Conservation (phyloP, 2,113 vertebrate genomes). For the Aptenodytes patagonicus region DNA sequence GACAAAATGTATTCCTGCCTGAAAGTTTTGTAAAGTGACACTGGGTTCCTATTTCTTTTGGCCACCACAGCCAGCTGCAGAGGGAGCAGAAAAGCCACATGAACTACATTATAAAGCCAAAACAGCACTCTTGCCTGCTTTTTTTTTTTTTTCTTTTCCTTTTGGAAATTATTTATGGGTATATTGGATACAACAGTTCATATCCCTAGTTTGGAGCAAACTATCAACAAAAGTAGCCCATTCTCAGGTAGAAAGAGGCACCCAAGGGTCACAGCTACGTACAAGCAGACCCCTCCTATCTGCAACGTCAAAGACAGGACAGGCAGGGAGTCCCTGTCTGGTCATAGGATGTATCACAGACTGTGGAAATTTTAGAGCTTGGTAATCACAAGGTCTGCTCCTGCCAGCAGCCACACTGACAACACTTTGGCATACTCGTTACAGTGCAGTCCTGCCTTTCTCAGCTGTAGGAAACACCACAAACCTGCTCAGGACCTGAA, state of each 20-base stretch:
- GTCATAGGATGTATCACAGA: background rate
- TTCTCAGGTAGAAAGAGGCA: background rate
- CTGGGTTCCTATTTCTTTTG: background rate
- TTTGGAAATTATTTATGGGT: background rate
- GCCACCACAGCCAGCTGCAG: background rate
- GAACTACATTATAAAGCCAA: background rate
- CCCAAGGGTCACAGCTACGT: background rate
- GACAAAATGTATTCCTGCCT: background rate
- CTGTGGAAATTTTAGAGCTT: background rate
- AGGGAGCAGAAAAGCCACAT: background rate
- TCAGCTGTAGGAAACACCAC: background rate
- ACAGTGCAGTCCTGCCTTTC: background rate
- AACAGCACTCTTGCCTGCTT: background rate
- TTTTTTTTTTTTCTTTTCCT: background rate
- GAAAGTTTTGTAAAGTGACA: background rate
- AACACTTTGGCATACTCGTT: background rate
- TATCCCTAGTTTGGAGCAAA: background rate
- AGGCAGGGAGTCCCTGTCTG: background rate
- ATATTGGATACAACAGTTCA: background rate
- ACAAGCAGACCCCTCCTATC: background rate
- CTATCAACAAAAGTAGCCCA: background rate
- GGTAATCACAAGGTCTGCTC: background rate
- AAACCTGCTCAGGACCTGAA: background rate
- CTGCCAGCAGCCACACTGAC: background rate
- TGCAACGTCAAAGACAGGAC: background rate